phyloP scores from a whole-genome alignment of 2,113 vertebrate genomes.

The Macrotis lagotis region DNA sequence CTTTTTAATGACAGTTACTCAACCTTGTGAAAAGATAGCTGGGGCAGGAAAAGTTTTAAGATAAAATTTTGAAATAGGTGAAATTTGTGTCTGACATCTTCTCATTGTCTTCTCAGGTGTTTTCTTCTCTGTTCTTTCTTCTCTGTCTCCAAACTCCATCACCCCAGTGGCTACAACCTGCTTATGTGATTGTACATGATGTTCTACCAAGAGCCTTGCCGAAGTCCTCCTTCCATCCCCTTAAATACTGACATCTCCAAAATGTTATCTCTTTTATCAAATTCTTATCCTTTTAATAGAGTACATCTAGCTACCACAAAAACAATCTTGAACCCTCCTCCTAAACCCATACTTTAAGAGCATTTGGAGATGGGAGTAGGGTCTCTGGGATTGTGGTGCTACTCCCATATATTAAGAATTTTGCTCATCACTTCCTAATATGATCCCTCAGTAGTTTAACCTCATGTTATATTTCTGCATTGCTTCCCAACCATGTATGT shows the following conservation, averaged over 20 bases:
- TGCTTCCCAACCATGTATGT: not conserved
- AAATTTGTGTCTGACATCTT: not conserved
- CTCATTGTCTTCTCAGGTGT: not conserved
- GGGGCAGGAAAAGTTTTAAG: not conserved
- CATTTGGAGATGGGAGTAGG: too few species aligned
- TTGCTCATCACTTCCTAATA: too few species aligned
- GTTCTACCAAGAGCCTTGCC: too few species aligned
- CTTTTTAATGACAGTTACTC: not conserved
- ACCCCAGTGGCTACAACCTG: not conserved
- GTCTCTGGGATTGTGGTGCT: too few species aligned
- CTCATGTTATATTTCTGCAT: not conserved
- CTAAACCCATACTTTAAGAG: too few species aligned
- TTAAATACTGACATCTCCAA: not conserved
- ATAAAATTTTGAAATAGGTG: not conserved
- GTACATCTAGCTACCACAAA: too few species aligned
- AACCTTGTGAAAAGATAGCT: not conserved
- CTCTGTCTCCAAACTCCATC: not conserved
- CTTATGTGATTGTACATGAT: not conserved
- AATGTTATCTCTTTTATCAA: not conserved
- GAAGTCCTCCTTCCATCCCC: not conserved
- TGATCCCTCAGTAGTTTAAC: too few species aligned
- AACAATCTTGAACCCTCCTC: too few species aligned
- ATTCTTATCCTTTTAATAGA: not conserved
- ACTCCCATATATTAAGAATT: too few species aligned
- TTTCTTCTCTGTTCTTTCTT: not conserved